These are phyloP conservation scores for Caenorhabditis imperialis DNA, from an alignment of 2,888 invertebrate genomes.

Conservation along the genomic window DNA sequence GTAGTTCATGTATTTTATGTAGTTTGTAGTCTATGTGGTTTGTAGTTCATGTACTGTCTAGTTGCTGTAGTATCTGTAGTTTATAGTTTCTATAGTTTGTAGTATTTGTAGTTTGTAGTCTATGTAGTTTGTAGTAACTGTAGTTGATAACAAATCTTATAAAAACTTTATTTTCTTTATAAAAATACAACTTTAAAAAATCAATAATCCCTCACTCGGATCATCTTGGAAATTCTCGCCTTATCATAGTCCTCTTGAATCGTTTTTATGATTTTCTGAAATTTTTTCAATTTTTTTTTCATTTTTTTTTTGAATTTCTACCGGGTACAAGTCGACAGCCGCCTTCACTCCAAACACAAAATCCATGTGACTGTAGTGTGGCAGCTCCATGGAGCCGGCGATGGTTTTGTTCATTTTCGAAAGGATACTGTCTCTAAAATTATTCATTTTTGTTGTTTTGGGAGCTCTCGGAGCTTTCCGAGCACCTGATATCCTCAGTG, in stretches of 20 bases:
- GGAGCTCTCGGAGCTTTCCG: too few relatives aligned
- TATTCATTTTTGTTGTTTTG: not conserved
- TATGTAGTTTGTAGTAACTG: too few relatives aligned
- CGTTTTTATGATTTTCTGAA: conserved; percentile 39
- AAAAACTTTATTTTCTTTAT: not conserved
- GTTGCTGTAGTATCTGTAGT: too few relatives aligned
- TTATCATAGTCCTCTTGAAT: conserved; percentile 37
- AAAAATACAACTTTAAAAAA: not conserved
- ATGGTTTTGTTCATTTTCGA: conserved; percentile 61
- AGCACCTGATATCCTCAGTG: conserved; percentile 66
- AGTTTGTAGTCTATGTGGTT: too few relatives aligned
- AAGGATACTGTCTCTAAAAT: conserved; percentile 58
- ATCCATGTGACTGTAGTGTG: conserved; percentile 65
- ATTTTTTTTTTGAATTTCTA: not conserved
- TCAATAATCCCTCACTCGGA: conserved; percentile 3
- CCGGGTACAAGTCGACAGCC: conserved; percentile 56
- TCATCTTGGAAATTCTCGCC: conserved; percentile 5
- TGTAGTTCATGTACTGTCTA: too few relatives aligned
- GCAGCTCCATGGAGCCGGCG: conserved; percentile 54
- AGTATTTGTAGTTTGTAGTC: too few relatives aligned
- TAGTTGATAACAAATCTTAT: conserved; percentile 5
- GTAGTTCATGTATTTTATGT: too few relatives aligned
- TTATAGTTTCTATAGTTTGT: too few relatives aligned
- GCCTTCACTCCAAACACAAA: conserved; percentile 64
- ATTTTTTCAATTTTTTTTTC: not conserved